Evolutionary conservation across 2,113 vertebrate genomes (phyloP), one percentile per base, ranked within the genome.

Genomic region (Podarcis muralis): DNA sequence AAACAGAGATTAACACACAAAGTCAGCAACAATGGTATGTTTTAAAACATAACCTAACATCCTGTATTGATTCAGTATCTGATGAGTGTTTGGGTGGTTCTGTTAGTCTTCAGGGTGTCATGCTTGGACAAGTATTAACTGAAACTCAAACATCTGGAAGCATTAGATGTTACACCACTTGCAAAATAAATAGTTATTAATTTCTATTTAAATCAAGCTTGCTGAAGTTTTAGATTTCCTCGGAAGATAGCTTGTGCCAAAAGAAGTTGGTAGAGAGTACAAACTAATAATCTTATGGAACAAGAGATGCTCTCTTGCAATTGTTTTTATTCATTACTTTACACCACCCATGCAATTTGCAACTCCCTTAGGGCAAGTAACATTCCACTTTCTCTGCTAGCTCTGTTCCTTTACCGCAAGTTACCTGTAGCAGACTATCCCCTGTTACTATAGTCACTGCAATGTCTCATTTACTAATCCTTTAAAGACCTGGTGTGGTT

Each of bases 161-260:
- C 43, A 32, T 6, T 77, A 27, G 20, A 82, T 37, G 32, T 25
- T 90, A 68, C 6, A 77, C 22, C 27, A 62, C 18, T 86, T 57
- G 59, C 5, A 69, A 68, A 88, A 77, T 66, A 83, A 68, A 88
- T 23, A 68, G 48, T 30, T 69, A 68, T 69, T 88, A 78, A 69
- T 88, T 84, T 88, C 72, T 59, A 71, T 87, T 90, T 83, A 48
- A 90, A 88, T 59, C 20, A 86, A 76, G 71, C 43, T 83, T 82
- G 43, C 27, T 22, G 35, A 83, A 82, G 48, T 43, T 11, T n/a
- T 30, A 77, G n/a, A 53, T 78, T 88, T 84, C 53, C 40, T 69
- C 69, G 48, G n/a, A 77, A 78, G 81, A 88, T 53, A 83, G 9
- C 40, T 40, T 83, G 48, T 13, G n/a, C 57, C 30, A 53, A 81